Percentiles rank a stretch among this genome's conserved stretches.
Conservation (phyloP, 2,888 invertebrate species). For the Cephus pulcher region DNA sequence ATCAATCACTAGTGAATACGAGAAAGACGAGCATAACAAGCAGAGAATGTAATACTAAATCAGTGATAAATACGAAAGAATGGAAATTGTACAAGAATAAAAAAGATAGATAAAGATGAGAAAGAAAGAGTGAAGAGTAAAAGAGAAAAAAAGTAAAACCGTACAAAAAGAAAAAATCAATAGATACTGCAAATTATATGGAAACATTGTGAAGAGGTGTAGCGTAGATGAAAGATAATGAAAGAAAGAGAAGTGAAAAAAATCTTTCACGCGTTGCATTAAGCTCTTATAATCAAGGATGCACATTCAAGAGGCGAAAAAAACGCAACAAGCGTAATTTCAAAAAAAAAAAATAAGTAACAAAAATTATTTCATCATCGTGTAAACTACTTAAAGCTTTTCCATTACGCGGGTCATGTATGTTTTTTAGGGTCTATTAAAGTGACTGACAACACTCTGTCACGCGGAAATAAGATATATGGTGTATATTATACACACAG, state of each 20-base stretch:
- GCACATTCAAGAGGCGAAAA: slow-evolving; percentile 41
- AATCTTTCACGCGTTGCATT: slow-evolving; percentile 25
- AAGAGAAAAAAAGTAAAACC: neutral
- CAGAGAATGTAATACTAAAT: slow-evolving; percentile 1
- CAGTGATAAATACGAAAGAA: slow-evolving; percentile 14
- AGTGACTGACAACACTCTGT: neutral
- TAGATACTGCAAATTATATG: neutral
- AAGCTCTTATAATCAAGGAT: slow-evolving; percentile 44
- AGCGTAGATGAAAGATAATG: neutral
- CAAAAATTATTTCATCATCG: neutral
- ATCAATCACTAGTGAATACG: slow-evolving; percentile 32
- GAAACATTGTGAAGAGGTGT: neutral
- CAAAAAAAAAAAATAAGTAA: slow-evolving; percentile 13
- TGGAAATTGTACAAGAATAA: neutral
- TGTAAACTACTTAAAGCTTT: neutral
- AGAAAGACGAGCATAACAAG: slow-evolving; percentile 16
- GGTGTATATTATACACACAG: slow-evolving; percentile 14
- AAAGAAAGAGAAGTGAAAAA: slow-evolving; percentile 25
- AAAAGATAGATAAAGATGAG: neutral
- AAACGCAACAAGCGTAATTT: neutral
- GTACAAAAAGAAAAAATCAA: neutral
- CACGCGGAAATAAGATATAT: slow-evolving; percentile 11
- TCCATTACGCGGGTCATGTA: neutral
- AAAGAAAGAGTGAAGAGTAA: slow-evolving; percentile 2
- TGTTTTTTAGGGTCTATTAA: neutral